Base-by-base conservation (phyloP, 2,113 vertebrate genomes). In the Pachypanchax playfairii region DNA sequence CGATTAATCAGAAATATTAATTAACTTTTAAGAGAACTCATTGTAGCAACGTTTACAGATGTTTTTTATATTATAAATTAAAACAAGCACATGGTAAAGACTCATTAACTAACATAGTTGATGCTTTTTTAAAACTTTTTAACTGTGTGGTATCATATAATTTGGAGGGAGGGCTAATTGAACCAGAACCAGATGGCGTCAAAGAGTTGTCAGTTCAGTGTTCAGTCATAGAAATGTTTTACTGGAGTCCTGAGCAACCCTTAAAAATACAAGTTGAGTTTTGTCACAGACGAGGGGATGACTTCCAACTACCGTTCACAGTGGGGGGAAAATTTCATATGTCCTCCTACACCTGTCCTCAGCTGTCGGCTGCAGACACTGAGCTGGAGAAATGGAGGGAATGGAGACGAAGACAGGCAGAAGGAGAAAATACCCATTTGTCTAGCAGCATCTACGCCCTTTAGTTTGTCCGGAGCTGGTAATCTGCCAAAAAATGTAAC, bases 391-490 rank as follows among this genome's bases (percentile, higher is more conserved):
- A 43, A 63, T 18, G 60, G 49, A 22, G 31, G 33, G 41, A 43
- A 33, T 13, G 9, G 29, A 70, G 58, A 67, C 20, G 65, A 70
- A 74, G 76, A 83, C 46, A 65, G 51, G 73, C 64, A 65, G 51
- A 73, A 59, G 56, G 73, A 83, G 68, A 64, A 75, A 75, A 73
- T 59, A 79, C 85, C 79, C 79, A 79, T 85, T 77, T 48, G 55
- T 85, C 85, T 75, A 74, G 70, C 81, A 75, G 85, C 77, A 55
- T 71, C 79, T 56, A 70, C 62, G 83, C 83, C 86, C 77, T 86
- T 87, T 88, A 93, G 88, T 90, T 92, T 69, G 92, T 93, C 91
- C 92, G 86, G 60, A 93, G 88, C 69, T 93, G 91, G 86, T 93
- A 93, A 91, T 93, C 92, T 93, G 91, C 84, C 83, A 92, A 92